These are phyloP conservation scores for Indicator maculatus DNA, from an alignment of 2,113 vertebrate genomes.

Conservation along the genomic window DNA sequence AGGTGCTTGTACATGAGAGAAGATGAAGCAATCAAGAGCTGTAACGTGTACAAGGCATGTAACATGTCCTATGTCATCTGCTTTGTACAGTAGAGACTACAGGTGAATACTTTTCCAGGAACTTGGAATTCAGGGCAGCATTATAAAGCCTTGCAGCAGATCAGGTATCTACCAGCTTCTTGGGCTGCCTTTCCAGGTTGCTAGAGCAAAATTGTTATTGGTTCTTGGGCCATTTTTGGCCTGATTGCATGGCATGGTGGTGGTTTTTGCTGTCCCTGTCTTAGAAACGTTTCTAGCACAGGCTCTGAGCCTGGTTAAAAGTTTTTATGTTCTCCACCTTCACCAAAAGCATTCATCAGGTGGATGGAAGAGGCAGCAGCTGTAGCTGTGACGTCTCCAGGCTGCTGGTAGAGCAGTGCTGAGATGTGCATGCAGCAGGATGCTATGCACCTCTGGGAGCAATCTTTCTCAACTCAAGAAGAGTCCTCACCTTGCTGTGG, in stretches of 20 bases:
- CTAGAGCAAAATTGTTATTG: background rate
- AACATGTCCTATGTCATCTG: rapidly evolving
- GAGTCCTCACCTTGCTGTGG: slow-evolving; percentile 69
- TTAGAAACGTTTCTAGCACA: background rate
- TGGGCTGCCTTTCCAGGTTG: background rate
- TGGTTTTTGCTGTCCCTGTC: background rate
- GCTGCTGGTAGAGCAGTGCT: too few species aligned
- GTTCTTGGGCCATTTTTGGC: background rate
- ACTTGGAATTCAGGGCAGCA: background rate
- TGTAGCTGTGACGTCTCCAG: background rate
- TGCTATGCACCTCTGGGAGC: background rate
- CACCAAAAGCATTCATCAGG: background rate
- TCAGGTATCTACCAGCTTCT: background rate
- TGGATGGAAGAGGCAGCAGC: background rate
- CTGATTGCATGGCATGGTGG: rapidly evolving
- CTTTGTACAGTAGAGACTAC: background rate
- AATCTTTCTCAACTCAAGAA: background rate
- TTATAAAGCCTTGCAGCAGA: background rate
- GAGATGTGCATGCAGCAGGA: too few species aligned
- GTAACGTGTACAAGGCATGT: rapidly evolving
- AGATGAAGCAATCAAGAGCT: background rate
- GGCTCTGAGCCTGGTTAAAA: too few species aligned
- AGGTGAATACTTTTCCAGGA: too few species aligned
- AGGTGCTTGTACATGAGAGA: background rate
- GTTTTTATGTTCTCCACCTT: background rate